phyloP scores from a whole-genome alignment of 1,140 invertebrate species.

The Pogonus chalceus region DNA sequence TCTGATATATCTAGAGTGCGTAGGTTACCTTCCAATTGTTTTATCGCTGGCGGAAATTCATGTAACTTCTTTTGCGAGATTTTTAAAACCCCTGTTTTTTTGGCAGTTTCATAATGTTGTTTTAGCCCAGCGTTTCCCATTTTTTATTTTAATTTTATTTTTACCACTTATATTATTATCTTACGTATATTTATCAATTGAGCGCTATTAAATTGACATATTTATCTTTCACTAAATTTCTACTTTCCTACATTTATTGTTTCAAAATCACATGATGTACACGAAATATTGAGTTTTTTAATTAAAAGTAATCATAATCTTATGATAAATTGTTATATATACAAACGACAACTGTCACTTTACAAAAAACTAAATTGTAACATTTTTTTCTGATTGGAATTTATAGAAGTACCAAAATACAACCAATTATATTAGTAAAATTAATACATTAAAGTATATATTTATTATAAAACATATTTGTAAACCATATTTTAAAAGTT shows the following conservation, averaged over 20 bases:
- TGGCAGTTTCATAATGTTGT: constrained; percentile 83
- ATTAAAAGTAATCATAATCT: not conserved
- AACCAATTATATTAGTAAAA: not conserved
- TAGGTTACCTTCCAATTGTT: constrained; percentile 54
- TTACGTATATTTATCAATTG: not conserved
- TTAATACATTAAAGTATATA: too few species aligned
- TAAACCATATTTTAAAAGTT: too few species aligned
- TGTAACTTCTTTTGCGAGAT: constrained; percentile 72
- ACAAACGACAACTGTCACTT: not conserved
- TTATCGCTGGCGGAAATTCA: constrained; percentile 54
- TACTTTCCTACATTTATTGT: not conserved
- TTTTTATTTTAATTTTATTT: constrained; percentile 11
- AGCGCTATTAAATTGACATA: not conserved
- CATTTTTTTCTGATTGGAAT: too few species aligned
- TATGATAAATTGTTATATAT: not conserved
- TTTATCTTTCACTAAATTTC: not conserved
- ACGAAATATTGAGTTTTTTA: not conserved
- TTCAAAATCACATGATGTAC: not conserved
- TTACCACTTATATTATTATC: not conserved
- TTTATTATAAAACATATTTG: too few species aligned
- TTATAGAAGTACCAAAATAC: not conserved
- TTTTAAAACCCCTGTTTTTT: constrained; percentile 88
- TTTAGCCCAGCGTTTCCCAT: constrained; percentile 86
- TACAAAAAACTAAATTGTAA: not conserved
- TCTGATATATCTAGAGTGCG: constrained; percentile 85